Evolutionary conservation across 2,113 vertebrate genomes (phyloP).

Genomic region (Tragelaphus imberbis): DNA sequence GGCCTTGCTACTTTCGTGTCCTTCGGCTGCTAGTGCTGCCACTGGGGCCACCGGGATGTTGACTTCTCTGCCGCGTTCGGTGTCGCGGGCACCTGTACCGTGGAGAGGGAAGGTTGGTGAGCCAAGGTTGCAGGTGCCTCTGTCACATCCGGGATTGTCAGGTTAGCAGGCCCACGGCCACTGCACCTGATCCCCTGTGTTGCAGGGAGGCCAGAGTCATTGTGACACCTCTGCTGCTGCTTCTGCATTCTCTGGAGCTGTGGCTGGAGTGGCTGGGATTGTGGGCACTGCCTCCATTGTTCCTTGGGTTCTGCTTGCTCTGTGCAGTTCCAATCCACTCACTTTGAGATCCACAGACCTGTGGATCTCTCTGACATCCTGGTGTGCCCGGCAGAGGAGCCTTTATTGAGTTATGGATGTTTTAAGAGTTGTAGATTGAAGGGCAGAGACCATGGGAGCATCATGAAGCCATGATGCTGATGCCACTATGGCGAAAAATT

Average conservation of each 20-base stretch:
- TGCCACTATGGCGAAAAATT: neutral
- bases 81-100: neutral
- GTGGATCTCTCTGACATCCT: neutral
- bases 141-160: neutral
- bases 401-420: neutral
- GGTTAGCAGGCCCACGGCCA: neutral
- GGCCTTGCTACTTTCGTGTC: neutral
- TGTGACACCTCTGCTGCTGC: neutral
- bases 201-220: neutral
- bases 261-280: neutral
- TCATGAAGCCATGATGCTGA: neutral
- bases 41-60: neutral
- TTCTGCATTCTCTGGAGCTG: neutral
- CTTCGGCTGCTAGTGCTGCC: neutral
- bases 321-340: neutral
- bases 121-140: neutral
- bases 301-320: too few species aligned
- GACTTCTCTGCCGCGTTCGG: neutral
- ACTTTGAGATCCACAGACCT: neutral
- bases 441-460: neutral
- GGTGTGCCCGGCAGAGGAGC: neutral
- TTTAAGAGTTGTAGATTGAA: neutral
- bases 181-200: neutral
- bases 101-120: neutral
- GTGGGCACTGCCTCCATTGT: neutral